phyloP scores from a whole-genome alignment of 2,797 vertebrate species.

The Bradypodion ventrale region DNA sequence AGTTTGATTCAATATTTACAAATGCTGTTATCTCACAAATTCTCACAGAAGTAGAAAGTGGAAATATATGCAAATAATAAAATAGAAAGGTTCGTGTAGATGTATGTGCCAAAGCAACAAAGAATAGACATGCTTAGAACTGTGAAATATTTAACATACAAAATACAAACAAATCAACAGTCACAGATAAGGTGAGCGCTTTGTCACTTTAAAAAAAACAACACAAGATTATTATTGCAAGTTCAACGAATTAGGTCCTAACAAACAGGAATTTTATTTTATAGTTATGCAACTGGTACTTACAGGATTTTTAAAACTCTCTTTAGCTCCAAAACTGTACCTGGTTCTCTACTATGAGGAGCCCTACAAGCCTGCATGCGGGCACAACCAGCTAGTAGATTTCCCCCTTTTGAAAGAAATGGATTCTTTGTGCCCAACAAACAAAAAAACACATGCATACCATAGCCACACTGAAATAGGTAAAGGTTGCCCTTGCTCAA shows the following conservation, averaged over 20 bases:
- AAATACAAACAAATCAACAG: constrained; percentile 21
- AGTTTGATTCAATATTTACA: constrained; percentile 12
- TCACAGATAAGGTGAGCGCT: neutral
- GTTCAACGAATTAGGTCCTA: constrained; percentile 19
- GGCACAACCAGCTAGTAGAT: neutral
- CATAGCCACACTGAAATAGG: neutral
- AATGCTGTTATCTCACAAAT: constrained; percentile 15
- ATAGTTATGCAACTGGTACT: neutral
- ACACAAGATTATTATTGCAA: constrained; percentile 20
- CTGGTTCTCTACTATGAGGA: neutral
- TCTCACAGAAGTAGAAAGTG: constrained; percentile 25
- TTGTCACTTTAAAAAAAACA: constrained; percentile 9
- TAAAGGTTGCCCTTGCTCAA: too few species aligned
- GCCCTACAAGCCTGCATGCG: neutral
- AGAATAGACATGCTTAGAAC: constrained; percentile 28
- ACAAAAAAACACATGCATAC: neutral
- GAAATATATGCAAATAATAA: constrained; percentile 35
- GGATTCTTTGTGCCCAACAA: neutral
- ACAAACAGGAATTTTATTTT: neutral
- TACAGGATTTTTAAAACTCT: neutral
- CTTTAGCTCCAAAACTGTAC: neutral
- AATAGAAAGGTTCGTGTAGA: neutral
- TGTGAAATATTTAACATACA: neutral
- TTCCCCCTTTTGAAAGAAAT: neutral
- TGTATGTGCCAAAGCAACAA: constrained; percentile 34